Conservation (phyloP, 2,113 vertebrate species). For the Sinosuthora webbiana region DNA sequence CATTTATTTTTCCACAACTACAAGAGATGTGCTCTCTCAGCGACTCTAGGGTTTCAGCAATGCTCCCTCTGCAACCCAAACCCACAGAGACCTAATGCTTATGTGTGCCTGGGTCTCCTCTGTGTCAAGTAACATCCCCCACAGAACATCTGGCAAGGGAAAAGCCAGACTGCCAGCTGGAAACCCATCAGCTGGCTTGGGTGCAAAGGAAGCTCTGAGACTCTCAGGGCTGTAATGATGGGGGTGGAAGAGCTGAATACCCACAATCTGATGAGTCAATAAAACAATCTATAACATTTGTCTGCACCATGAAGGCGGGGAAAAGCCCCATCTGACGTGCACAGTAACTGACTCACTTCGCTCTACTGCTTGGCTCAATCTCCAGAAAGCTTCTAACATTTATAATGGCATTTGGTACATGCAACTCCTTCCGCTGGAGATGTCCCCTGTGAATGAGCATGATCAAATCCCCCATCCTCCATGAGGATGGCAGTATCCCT, state of each 20-base stretch:
- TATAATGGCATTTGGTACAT: neutral
- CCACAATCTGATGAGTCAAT: neutral
- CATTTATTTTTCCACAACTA: neutral
- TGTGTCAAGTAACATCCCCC: neutral
- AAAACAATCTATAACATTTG: neutral
- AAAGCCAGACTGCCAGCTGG: neutral
- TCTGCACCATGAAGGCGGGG: neutral
- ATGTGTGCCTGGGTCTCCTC: neutral
- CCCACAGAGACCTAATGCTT: neutral
- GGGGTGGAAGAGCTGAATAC: neutral
- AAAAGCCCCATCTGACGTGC: neutral
- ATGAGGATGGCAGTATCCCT: neutral
- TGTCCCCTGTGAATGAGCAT: neutral
- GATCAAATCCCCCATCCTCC: neutral
- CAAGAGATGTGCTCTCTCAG: neutral
- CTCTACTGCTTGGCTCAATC: neutral
- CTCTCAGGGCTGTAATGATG: neutral
- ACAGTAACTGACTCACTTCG: neutral
- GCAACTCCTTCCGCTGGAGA: neutral
- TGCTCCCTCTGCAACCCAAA: neutral
- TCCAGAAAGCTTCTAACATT: neutral
- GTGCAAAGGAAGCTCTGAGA: neutral
- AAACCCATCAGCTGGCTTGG: conserved; percentile 1
- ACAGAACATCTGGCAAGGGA: neutral
- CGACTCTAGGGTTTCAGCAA: neutral